Evolutionary conservation across 2,888 invertebrate species (phyloP), one percentile per base, ranked within the genome.

Genomic region (Taphrorychus bicolor): DNA sequence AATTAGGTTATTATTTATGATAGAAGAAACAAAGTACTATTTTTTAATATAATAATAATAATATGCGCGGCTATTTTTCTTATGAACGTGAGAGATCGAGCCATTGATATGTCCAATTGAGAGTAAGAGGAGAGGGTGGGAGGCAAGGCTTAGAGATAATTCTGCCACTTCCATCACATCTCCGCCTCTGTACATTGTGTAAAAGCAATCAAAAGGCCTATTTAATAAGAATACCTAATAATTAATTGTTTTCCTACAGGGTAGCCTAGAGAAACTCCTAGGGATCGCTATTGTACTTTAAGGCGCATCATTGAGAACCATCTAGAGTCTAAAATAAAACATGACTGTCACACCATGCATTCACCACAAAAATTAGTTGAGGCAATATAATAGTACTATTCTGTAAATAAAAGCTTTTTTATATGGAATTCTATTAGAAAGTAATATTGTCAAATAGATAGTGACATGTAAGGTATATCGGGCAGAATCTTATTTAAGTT

Each of bases 341-440:
- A n/a, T n/a, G n/a, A n/a, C n/a, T n/a, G n/a, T n/a, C n/a, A n/a
- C n/a, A n/a, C n/a, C n/a, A n/a, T n/a, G n/a, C n/a, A n/a, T n/a
- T n/a, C n/a, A n/a, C n/a, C n/a, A n/a, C n/a, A n/a, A n/a, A n/a
- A n/a, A n/a, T n/a, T 78, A 78, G 76, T 76, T 79, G 79, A 79
- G 79, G 80, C 79, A 32, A 80, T 78, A 71, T 68, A 75, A 76
- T 74, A 75, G 45, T 45, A 45, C 9, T 14, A 45, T 45, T 78
- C 74, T 81, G 81, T 80, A 82, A 72, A 81, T 80, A 80, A 78
- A 80, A 80, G 81, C 81, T 82, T 82, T 69, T 82, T 82, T 82
- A 81, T 82, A 82, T 81, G 81, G 80, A 78, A 74, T 74, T 45
- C 45, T 45, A 45, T 45, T 45, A 45, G 45, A 45, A n/a, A 45